Evolutionary conservation across 2,888 invertebrate genomes (phyloP), one percentile per base, ranked within the genome.

Genomic region (Apotomis capreana): DNA sequence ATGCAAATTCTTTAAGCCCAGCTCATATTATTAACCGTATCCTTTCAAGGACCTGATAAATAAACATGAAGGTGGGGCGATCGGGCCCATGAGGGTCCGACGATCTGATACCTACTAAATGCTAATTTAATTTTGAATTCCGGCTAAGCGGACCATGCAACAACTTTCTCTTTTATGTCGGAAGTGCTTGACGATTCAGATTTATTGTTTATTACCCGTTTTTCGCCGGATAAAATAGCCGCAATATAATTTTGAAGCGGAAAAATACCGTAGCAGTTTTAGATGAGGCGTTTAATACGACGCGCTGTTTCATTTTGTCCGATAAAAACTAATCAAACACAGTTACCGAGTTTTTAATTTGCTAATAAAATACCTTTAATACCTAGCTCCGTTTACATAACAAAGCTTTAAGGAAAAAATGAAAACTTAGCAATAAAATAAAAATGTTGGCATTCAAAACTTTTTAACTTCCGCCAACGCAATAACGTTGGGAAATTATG

Each of bases 1-100:
- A 89, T 87, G 88, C 83, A 85, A 89, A 89, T 89, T 84, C 87
- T 83, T 84, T 83, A 87, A 87, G 87, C 87, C 83, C 77, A 79
- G 85, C 81, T 68, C 72, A 80, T 87, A 87, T 86, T 85, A 87
- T 87, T 87, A 83, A 80, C 76, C 81, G 82, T 80, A 84, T 87
- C 87, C 86, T 84, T 85, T 87, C 83, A 83, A 86, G 87, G 87
- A 87, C 83, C 88, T 88, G 81, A 87, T 89, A 91, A 90, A 90
- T 90, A 90, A 88, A 90, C 90, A 90, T 90, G 88, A 90, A 83
- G 79, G 76, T 75, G 78, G 81, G 77, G 79, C 81, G 79, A 84
- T 86, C 80, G 82, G 82, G 81, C 83, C 83, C 81, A 85, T 81
- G 81, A 79, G 79, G 75, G 85, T 84, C 84, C 83, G 85, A 87